Base-by-base conservation (phyloP, 2,888 invertebrate genomes). In the Chouioia cunea region DNA sequence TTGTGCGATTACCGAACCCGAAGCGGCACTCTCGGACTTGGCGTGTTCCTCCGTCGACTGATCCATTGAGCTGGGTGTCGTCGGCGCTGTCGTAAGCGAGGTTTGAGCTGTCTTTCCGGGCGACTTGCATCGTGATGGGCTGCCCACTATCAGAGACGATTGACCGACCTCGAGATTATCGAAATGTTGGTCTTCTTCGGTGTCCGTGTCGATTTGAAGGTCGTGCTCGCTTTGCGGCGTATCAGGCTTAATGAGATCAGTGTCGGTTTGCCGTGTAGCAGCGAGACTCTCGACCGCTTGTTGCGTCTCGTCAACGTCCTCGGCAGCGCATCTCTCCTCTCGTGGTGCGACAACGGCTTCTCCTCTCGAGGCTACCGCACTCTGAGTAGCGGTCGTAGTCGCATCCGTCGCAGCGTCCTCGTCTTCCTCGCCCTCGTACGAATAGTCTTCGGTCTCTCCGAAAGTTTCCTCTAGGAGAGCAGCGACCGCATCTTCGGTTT, bases 401-500 rank as follows among this genome's bases (percentile, higher is more conserved):
- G n/a, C n/a, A n/a, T n/a, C n/a, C n/a, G n/a, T n/a, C n/a, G n/a
- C n/a, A 20, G 83, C 86, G 2, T 65, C 60, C 16, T 48, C 53
- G 6, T 36, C 50, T 76, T 86, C 86, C 50, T 85, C 85, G 27
- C 85, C 85, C 60, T 85, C 84, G 66, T 86, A 86, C 0, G 85
- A 83, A 71, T 84, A 85, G 47, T 86, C 86, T 54, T 85, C 86
- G 0, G 88, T 86, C 10, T 90, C 92, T 1, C 93, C 93, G 80
- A 96, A 95, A 76, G 95, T 94, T 85, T 95, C 95, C 27, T 94
- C 95, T 65, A 96, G 86, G 36, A 96, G 86, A 0, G 96, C 95
- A 10, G 95, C 95, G 0, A 96, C 96, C 0, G 96, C 96, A 83
- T 95, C 95, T 85, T 94, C 96, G 0, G 96, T 96, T 86, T 96